A percentile compares a stretch with the other conserved stretches of the same genome.
Conservation (phyloP, 2,113 vertebrate species). For the Spilogale gracilis region DNA sequence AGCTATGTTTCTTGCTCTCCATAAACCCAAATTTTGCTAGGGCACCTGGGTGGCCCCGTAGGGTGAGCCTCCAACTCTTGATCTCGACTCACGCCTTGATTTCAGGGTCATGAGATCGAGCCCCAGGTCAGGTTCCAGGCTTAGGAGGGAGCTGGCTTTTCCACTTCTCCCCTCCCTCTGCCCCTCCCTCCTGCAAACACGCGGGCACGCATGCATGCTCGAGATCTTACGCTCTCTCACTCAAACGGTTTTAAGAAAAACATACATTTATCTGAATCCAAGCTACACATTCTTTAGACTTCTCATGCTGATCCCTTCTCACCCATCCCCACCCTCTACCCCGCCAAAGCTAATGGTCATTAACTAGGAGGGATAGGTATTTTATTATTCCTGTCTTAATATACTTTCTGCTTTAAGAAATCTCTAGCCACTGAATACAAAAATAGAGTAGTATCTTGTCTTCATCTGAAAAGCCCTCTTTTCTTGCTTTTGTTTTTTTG, state of each 20-base stretch:
- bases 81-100: too few species aligned
- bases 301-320: background rate
- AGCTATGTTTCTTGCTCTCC: background rate
- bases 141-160: too few species aligned
- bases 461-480: conserved; percentile 5
- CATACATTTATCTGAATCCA: background rate
- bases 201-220: too few species aligned
- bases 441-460: background rate
- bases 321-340: background rate
- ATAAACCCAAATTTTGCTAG: background rate
- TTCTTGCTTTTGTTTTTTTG: conserved; percentile 5
- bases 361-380: background rate
- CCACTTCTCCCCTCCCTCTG: too few species aligned
- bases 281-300: background rate
- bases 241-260: background rate
- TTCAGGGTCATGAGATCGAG: too few species aligned
- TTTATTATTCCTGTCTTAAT: background rate
- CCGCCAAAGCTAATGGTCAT: background rate
- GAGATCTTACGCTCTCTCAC: too few species aligned
- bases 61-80: too few species aligned
- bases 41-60: too few species aligned
- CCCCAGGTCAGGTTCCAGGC: too few species aligned
- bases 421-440: background rate
- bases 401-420: conserved; percentile 27
- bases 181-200: too few species aligned